These are phyloP conservation scores for Florisuga fusca DNA, from an alignment of 2,797 vertebrate genomes.

Conservation along the genomic window DNA sequence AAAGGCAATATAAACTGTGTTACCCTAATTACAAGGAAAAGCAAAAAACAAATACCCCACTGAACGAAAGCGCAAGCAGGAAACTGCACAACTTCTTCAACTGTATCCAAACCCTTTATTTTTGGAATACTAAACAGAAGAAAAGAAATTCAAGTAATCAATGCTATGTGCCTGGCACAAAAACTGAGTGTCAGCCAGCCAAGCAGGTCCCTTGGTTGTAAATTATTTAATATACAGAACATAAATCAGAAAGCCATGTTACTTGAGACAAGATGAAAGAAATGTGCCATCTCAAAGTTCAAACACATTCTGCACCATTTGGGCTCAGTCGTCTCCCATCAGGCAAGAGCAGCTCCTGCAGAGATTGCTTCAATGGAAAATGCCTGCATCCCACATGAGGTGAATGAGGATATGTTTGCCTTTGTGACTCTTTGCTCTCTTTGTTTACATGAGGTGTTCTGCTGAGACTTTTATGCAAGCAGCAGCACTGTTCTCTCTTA, in stretches of 20 bases:
- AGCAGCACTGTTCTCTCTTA: not conserved
- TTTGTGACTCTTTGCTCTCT: not conserved
- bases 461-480: accelerated
- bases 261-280: constrained; percentile 47
- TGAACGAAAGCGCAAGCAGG: constrained; percentile 2
- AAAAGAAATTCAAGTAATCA: not conserved
- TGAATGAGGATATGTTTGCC: not conserved
- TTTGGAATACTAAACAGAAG: not conserved
- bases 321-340: not conserved
- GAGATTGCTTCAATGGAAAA: not conserved
- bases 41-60: not conserved
- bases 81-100: not conserved
- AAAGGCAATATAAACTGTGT: constrained; percentile 68
- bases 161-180: not conserved
- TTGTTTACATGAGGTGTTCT: not conserved
- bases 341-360: not conserved
- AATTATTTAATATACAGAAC: constrained; percentile 57
- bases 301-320: not conserved
- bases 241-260: constrained; percentile 50
- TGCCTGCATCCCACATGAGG: not conserved
- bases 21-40: constrained; percentile 57
- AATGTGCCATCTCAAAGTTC: not conserved
- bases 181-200: not conserved
- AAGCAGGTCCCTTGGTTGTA: constrained; percentile 2
- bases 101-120: not conserved